phyloP scores from a whole-genome alignment of 1,140 invertebrate species.

The Drosophila ercepeae region DNA sequence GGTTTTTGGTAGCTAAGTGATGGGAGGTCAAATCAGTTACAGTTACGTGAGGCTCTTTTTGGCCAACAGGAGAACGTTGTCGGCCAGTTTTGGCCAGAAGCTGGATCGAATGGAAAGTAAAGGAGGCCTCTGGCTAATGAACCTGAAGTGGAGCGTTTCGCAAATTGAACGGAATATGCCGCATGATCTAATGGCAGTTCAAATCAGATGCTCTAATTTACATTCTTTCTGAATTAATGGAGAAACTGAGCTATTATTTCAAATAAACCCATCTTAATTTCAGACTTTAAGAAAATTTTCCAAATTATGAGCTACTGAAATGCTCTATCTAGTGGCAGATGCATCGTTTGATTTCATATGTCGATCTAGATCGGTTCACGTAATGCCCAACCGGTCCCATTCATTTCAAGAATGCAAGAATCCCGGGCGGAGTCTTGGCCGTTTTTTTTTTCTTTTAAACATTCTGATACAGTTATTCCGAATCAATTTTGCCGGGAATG shows the following conservation, averaged over 20 bases:
- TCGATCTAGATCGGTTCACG: conserved; percentile 26
- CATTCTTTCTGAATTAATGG: conserved; percentile 22
- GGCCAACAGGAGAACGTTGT: conserved; percentile 39
- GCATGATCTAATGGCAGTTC: conserved; percentile 39
- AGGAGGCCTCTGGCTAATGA: conserved; percentile 44
- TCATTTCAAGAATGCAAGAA: conserved; percentile 32
- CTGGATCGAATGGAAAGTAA: conserved; percentile 49
- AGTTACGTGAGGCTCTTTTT: conserved; percentile 50
- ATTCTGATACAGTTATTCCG: conserved; percentile 44
- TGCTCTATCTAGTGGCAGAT: background rate
- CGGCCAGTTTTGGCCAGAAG: conserved; percentile 35
- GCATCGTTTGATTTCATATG: conserved; percentile 14
- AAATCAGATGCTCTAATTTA: conserved; percentile 32
- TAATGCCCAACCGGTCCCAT: conserved; percentile 28
- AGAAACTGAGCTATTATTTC: conserved; percentile 8
- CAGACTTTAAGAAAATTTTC: background rate
- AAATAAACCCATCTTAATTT: background rate
- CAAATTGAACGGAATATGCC: conserved; percentile 16
- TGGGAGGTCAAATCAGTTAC: conserved; percentile 58
- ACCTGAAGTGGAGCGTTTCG: conserved; percentile 39
- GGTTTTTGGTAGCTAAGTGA: conserved; percentile 59
- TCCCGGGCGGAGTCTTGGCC: background rate
- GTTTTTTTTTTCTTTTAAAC: background rate
- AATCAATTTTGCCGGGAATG: conserved; percentile 42
- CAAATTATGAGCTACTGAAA: background rate